A percentile compares a stretch with the other conserved stretches of the same genome.
Conservation (phyloP, 2,113 vertebrate species). For the Athene noctua region DNA sequence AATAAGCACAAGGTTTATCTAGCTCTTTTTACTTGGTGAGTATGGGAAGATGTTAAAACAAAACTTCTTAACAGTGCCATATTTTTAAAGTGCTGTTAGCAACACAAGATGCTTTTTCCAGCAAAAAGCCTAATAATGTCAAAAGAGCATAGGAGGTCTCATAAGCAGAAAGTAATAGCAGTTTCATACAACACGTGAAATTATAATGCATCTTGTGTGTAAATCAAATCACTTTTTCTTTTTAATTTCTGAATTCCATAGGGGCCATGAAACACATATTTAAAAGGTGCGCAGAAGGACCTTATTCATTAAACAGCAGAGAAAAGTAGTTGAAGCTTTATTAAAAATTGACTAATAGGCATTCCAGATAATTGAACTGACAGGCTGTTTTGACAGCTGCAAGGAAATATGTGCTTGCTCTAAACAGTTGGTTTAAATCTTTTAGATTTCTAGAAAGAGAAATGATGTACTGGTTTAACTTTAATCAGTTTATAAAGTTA, state of each 20-base stretch:
- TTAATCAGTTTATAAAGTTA: conserved; percentile 63
- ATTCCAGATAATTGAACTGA: conserved; percentile 78
- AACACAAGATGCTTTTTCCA: background rate
- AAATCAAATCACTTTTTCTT: conserved; percentile 67
- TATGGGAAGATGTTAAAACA: background rate
- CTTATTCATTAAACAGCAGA: conserved; percentile 69
- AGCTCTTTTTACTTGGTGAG: background rate
- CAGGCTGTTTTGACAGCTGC: conserved; percentile 81
- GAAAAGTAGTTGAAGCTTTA: conserved; percentile 73
- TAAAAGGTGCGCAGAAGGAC: conserved; percentile 69
- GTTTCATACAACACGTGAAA: conserved; percentile 32
- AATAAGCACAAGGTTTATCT: background rate
- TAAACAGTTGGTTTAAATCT: conserved; percentile 75
- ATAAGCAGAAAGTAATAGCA: conserved; percentile 18
- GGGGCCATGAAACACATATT: conserved; percentile 62
- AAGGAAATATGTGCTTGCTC: conserved; percentile 67
- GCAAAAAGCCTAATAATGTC: background rate
- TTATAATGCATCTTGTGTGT: conserved; percentile 51
- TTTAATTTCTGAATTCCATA: conserved; percentile 64
- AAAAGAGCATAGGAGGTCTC: background rate
- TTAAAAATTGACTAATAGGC: conserved; percentile 78
- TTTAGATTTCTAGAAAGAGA: conserved; percentile 69
- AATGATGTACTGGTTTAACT: conserved; percentile 68
- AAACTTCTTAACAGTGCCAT: background rate
- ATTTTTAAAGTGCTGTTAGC: background rate